A percentile compares a stretch with the other conserved stretches of the same genome.
Conservation (phyloP, 2,113 vertebrate genomes). For the Redunca redunca region DNA sequence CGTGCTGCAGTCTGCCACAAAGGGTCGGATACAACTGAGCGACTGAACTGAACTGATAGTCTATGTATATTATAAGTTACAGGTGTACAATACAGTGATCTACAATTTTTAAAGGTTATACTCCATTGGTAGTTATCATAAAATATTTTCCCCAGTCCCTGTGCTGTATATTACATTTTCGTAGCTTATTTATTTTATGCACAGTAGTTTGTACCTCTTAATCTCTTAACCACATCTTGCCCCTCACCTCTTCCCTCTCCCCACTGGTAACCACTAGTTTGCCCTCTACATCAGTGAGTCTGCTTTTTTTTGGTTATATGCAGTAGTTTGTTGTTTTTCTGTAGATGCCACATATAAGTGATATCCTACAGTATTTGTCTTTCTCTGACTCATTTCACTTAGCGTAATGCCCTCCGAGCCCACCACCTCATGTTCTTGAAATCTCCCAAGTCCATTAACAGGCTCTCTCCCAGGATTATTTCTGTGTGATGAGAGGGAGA, state of each 20-base stretch:
- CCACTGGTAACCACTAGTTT: background rate
- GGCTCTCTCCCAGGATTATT: background rate
- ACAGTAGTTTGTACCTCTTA: background rate
- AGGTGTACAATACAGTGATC: background rate
- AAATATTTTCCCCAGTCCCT: background rate
- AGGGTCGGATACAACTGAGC: rapidly evolving
- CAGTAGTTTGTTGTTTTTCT: background rate
- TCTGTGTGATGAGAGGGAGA: background rate
- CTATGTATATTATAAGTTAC: background rate
- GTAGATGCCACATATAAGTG: background rate
- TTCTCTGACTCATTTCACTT: background rate
- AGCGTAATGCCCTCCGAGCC: rapidly evolving
- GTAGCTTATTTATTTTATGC: background rate
- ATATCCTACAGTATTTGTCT: background rate
- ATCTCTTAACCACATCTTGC: background rate
- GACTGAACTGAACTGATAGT: background rate
- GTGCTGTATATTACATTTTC: background rate
- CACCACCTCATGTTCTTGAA: background rate
- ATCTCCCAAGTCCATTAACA: background rate
- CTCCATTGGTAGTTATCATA: background rate
- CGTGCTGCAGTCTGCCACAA: background rate
- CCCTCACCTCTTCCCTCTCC: background rate
- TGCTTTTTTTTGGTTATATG: background rate
- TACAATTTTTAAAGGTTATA: background rate
- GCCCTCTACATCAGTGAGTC: background rate